Evolutionary conservation across 2,113 vertebrate genomes (phyloP), one percentile per base, ranked within the genome.

Genomic region (Odocoileus virginianus): DNA sequence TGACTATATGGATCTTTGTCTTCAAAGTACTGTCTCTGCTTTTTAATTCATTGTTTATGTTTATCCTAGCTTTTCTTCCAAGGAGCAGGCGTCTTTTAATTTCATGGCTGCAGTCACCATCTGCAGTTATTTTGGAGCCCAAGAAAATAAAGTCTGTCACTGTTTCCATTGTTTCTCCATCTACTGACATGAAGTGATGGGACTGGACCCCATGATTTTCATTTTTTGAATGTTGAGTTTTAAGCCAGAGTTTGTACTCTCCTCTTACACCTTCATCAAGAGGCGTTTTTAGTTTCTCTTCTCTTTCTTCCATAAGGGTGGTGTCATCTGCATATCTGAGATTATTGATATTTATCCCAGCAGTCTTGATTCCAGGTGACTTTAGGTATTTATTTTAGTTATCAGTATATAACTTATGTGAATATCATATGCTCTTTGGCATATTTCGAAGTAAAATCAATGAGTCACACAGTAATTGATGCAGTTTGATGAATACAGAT

Each of bases 61-160:
- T 67, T 17, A 4, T 67, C 64, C 36, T 19, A 36, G 19, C 33
- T 67, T 67, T 67, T 17, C 64, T 67, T 67, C 64, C 33, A 67
- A 67, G 16, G 8, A 67, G 8, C n/a, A 36, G 19, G 9, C 0
- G 0, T 67, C 16, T 67, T 36, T 67, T 67, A 67, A 67, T 19
- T 67, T 67, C 33, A 67, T 36, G 17, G 17, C 64, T 67, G 17
- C 33, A 19, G 0, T 67, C 33, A 67, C 33, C 8, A 67, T 67
- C 61, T 64, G 7, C 15, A 64, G 15, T 64, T 15, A 64, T 64
- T 67, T 10, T 19, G 64, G 16, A 67, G 33, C 8, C 33, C 16
- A 1, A 1, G 0, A n/a, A 21, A 67, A n/a, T 67, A 36, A 36
- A 67, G 33, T 19, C 33, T n/a, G 17, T 5, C 64, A n/a, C 8